These are phyloP conservation scores for Huso huso DNA, from an alignment of 2,797 vertebrate species.

Conservation along the genomic window DNA sequence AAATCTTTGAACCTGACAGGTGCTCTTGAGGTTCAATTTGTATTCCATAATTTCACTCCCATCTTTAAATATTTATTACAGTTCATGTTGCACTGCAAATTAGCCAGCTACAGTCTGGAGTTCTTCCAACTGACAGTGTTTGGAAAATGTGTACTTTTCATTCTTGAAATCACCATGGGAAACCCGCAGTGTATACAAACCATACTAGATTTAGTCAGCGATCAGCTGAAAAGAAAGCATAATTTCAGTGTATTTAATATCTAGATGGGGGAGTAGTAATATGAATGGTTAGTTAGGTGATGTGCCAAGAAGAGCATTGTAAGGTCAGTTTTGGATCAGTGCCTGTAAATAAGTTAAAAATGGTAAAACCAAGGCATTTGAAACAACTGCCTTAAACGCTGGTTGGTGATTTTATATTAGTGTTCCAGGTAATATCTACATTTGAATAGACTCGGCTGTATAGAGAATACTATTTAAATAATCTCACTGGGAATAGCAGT, in stretches of 20 bases:
- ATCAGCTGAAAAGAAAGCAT: conserved; percentile 4
- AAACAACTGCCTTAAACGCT: too few species aligned
- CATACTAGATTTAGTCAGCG: background rate
- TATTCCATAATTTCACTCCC: conserved; percentile 13
- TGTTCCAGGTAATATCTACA: too few species aligned
- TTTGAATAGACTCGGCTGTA: too few species aligned
- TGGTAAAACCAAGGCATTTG: too few species aligned
- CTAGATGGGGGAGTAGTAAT: background rate
- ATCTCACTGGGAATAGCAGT: too few species aligned
- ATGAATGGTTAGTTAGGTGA: too few species aligned
- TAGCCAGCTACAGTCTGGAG: conserved; percentile 17
- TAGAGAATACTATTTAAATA: too few species aligned
- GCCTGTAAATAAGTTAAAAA: too few species aligned
- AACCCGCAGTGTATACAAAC: conserved; percentile 8
- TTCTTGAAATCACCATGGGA: conserved; percentile 4
- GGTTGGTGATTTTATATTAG: too few species aligned
- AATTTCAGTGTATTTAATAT: conserved; percentile 1
- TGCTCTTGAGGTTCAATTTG: conserved; percentile 15
- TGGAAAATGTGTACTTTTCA: conserved; percentile 17
- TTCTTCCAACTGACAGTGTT: conserved; percentile 25
- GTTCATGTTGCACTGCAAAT: conserved; percentile 15
- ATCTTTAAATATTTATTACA: conserved; percentile 18
- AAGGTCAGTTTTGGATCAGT: too few species aligned
- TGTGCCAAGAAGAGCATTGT: too few species aligned
- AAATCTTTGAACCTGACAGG: conserved; percentile 28